Percentiles rank a stretch among this genome's conserved stretches.
phyloP scores from a whole-genome alignment of 2,797 vertebrate species.

The Anolis apletophallus region DNA sequence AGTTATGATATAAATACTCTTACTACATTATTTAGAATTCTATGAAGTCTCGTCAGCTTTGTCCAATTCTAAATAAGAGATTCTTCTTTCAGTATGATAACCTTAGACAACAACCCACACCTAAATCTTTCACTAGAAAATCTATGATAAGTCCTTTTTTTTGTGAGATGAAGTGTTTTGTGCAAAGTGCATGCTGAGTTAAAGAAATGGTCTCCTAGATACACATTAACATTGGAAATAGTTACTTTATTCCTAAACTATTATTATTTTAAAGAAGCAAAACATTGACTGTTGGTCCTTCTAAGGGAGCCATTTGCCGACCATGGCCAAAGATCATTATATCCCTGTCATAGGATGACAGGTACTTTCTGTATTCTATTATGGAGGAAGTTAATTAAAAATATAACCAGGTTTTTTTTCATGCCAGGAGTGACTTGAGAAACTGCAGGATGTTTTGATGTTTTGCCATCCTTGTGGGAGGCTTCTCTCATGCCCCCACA shows the following conservation, averaged over 20 bases:
- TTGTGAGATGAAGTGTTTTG: neutral
- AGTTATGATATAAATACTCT: neutral
- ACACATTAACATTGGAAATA: constrained; percentile 60
- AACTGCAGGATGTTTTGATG: no score
- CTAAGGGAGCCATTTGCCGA: constrained; percentile 41
- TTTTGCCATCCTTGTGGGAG: no score
- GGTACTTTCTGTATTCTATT: no score
- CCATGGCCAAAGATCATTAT: no score
- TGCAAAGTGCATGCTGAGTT: neutral
- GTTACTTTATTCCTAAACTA: constrained; percentile 47
- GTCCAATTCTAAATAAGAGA: no score
- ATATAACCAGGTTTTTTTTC: no score
- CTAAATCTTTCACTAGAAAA: no score
- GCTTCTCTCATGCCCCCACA: no score
- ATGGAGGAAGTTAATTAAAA: no score
- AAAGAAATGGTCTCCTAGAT: neutral
- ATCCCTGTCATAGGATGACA: no score
- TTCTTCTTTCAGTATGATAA: neutral
- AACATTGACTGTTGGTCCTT: constrained; percentile 66
- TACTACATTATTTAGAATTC: neutral
- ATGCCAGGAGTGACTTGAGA: no score
- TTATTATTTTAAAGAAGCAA: constrained; percentile 67
- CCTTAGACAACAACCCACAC: neutral
- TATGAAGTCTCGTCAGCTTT: neutral
- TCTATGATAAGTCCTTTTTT: no score